phyloP scores from a whole-genome alignment of 2,888 invertebrate genomes.

The Dolichopus griseipennis region DNA sequence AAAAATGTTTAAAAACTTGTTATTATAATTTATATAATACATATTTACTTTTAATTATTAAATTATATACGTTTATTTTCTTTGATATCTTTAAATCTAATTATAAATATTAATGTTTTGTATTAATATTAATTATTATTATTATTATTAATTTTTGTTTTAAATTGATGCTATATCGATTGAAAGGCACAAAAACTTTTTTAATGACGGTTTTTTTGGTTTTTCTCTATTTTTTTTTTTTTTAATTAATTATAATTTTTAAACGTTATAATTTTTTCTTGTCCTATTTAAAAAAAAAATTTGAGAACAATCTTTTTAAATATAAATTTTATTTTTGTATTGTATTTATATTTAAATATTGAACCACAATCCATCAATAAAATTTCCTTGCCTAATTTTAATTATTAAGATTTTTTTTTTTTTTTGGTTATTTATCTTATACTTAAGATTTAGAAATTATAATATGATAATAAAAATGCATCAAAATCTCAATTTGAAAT shows the following conservation, averaged over 20 bases:
- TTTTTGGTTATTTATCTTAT: too few relatives aligned
- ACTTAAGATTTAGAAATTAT: too few relatives aligned
- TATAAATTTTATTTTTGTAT: neutral
- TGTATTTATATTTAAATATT: too few relatives aligned
- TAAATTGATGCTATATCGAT: neutral
- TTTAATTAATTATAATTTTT: neutral
- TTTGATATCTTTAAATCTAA: neutral
- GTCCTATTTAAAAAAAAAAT: neutral
- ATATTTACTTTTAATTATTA: neutral
- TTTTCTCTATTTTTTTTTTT: neutral
- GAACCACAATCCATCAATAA: constrained; percentile 6
- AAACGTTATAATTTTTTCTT: neutral
- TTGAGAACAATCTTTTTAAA: neutral
- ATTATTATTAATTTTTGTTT: too few relatives aligned
- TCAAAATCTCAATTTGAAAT: too few relatives aligned
- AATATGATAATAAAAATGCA: too few relatives aligned
- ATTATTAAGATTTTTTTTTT: too few relatives aligned
- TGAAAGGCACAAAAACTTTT: constrained; percentile 1
- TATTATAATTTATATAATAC: too few relatives aligned
- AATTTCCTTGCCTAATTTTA: neutral
- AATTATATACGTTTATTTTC: neutral
- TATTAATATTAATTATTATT: neutral
- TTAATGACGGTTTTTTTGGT: neutral
- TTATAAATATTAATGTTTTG: neutral
- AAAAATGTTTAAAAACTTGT: too few relatives aligned